Percentiles rank a stretch among this genome's conserved stretches.
These are phyloP conservation scores for Ametastegia equiseti DNA, from an alignment of 2,888 invertebrate genomes.

Conservation along the genomic window DNA sequence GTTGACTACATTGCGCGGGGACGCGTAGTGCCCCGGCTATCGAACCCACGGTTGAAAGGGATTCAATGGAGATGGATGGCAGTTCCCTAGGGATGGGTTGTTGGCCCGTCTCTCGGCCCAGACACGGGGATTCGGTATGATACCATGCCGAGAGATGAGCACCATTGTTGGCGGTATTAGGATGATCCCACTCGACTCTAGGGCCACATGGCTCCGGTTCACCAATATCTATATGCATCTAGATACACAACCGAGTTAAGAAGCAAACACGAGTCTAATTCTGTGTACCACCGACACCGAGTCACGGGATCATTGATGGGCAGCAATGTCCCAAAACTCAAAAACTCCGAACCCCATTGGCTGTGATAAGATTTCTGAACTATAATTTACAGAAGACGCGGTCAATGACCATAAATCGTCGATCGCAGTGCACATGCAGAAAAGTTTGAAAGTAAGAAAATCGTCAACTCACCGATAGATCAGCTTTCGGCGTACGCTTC, in stretches of 20 bases:
- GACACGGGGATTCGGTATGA: constrained; percentile 43
- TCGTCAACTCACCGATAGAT: constrained; percentile 90
- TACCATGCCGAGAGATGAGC: constrained; percentile 52
- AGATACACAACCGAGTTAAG: constrained; percentile 21
- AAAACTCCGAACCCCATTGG: not conserved
- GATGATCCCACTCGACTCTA: constrained; percentile 73
- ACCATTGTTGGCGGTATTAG: constrained; percentile 70
- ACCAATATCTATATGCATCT: not conserved
- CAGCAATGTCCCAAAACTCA: constrained; percentile 15
- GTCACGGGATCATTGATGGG: constrained; percentile 1
- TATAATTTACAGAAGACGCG: not conserved
- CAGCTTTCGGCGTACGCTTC: constrained; percentile 96
- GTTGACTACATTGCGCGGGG: constrained; percentile 25
- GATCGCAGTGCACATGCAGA: not conserved
- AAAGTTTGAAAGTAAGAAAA: not conserved
- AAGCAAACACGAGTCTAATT: constrained; percentile 8
- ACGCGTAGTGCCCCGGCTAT: not conserved
- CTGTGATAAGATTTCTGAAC: too few relatives aligned
- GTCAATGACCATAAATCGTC: not conserved
- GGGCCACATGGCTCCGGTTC: constrained; percentile 69
- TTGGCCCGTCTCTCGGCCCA: constrained; percentile 32
- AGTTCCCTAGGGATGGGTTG: constrained; percentile 67
- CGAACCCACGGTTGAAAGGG: constrained; percentile 69
- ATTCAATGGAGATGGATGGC: constrained; percentile 75
- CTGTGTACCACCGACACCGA: constrained; percentile 23